Conservation (phyloP, 2,797 vertebrate species). For the Micromesistius poutassou region DNA sequence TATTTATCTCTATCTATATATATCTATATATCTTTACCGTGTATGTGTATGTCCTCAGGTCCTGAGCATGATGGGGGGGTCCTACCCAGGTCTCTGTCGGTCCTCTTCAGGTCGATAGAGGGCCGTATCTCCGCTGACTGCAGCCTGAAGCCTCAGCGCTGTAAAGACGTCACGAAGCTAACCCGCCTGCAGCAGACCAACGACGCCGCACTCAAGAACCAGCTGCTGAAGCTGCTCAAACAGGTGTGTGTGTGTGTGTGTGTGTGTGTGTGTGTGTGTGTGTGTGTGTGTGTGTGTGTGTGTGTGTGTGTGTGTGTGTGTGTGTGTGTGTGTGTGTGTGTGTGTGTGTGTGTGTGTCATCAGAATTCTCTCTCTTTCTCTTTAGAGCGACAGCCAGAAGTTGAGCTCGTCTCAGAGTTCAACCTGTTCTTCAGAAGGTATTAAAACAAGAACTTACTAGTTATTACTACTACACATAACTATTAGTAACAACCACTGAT, state of each 20-base stretch:
- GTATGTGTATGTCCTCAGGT: constrained; percentile 66
- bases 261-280: not conserved
- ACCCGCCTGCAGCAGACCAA: constrained; percentile 78
- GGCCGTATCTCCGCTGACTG: constrained; percentile 73
- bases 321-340: not conserved
- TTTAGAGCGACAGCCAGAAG: not conserved
- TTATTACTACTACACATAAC: not conserved
- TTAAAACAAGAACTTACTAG: not conserved
- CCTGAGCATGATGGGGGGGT: constrained; percentile 82
- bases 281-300: not conserved
- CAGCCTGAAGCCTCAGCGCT: constrained; percentile 87
- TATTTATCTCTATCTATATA: not conserved
- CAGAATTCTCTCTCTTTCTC: not conserved
- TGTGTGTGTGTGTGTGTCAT: not conserved
- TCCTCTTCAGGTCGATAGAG: constrained; percentile 83
- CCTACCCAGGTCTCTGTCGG: constrained; percentile 83
- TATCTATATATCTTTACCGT: not conserved
- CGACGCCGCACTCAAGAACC: constrained; percentile 78
- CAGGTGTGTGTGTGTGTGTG: constrained; percentile 74
- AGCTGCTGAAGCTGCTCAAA: constrained; percentile 78
- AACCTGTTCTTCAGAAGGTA: constrained; percentile 1
- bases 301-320: not conserved
- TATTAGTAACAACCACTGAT: not conserved
- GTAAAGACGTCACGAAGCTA: constrained; percentile 78
- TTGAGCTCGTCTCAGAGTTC: not conserved